phyloP scores from a whole-genome alignment of 1,140 invertebrate genomes.

The Conus betulinus region DNA sequence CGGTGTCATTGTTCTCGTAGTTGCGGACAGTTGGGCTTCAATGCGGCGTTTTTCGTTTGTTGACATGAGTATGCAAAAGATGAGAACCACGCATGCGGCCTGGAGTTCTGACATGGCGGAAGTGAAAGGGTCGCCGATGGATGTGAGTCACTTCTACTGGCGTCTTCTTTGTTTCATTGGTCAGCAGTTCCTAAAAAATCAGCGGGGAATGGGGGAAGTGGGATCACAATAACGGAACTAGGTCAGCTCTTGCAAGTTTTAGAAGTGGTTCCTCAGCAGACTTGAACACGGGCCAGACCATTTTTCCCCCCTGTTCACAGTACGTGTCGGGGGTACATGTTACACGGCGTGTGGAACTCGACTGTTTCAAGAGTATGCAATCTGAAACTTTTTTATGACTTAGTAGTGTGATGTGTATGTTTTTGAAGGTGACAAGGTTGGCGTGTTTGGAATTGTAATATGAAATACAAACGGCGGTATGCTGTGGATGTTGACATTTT shows the following conservation, averaged over 20 bases:
- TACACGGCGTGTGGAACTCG: too few relatives aligned
- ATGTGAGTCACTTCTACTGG: constrained; percentile 44
- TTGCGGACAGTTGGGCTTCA: background rate
- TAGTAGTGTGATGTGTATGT: too few relatives aligned
- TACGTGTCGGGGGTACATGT: too few relatives aligned
- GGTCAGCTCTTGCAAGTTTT: constrained; percentile 38
- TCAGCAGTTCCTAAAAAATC: constrained; percentile 33
- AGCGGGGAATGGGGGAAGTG: constrained; percentile 31
- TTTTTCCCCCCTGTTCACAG: background rate
- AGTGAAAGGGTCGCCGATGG: constrained; percentile 17
- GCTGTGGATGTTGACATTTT: too few relatives aligned
- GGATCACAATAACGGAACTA: constrained; percentile 34
- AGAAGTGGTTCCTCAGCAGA: constrained; percentile 27
- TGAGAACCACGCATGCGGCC: constrained; percentile 23
- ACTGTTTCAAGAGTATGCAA: too few relatives aligned
- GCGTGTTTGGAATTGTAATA: too few relatives aligned
- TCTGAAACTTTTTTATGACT: too few relatives aligned
- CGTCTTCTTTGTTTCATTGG: constrained; percentile 64
- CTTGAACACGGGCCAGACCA: background rate
- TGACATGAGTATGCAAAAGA: constrained; percentile 32
- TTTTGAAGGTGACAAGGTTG: too few relatives aligned
- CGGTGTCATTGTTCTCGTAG: background rate
- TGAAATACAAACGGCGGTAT: too few relatives aligned
- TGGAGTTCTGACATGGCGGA: constrained; percentile 35
- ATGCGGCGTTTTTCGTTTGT: constrained; percentile 9